A percentile compares a stretch with the other conserved stretches of the same genome.
These are phyloP conservation scores for Phrynosoma platyrhinos DNA, from an alignment of 2,113 vertebrate genomes.

Conservation along the genomic window DNA sequence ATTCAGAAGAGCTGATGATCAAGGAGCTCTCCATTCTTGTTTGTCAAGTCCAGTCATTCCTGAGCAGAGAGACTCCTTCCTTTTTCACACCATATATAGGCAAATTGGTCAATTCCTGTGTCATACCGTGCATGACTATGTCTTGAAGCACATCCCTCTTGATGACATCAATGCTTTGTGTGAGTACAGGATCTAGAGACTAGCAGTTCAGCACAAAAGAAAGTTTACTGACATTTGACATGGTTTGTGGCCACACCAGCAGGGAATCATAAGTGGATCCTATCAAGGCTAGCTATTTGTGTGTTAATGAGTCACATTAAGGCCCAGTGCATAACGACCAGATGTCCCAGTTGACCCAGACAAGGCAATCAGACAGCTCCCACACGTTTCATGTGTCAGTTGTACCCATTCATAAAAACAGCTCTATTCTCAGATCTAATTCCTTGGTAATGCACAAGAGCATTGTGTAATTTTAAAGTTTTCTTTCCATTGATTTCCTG, in stretches of 20 bases:
- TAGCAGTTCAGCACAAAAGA: slow-evolving; percentile 8
- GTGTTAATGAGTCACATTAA: slow-evolving; percentile 80
- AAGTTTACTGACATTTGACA: slow-evolving; percentile 57
- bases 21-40: rapidly evolving
- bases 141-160: not conserved
- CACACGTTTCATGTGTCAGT: slow-evolving; percentile 79
- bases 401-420: slow-evolving; percentile 83
- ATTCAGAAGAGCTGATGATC: rapidly evolving
- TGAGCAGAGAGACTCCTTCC: not conserved
- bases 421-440: slow-evolving; percentile 78
- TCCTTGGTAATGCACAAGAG: slow-evolving; percentile 74
- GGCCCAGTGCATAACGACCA: slow-evolving; percentile 82
- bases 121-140: not conserved
- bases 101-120: not conserved
- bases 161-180: slow-evolving; percentile 18
- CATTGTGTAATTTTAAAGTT: slow-evolving; percentile 71
- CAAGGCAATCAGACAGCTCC: slow-evolving; percentile 79
- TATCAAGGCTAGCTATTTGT: slow-evolving; percentile 82
- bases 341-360: slow-evolving; percentile 85
- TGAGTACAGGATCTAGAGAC: rapidly evolving
- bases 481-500: slow-evolving; percentile 67
- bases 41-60: not conserved
- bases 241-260: slow-evolving; percentile 72
- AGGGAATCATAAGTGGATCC: slow-evolving; percentile 76
- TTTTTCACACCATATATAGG: not conserved